Percentiles rank a stretch among this genome's conserved stretches.
Conservation (phyloP, 1,140 invertebrate genomes). For the Panagrolaimus sp. region DNA sequence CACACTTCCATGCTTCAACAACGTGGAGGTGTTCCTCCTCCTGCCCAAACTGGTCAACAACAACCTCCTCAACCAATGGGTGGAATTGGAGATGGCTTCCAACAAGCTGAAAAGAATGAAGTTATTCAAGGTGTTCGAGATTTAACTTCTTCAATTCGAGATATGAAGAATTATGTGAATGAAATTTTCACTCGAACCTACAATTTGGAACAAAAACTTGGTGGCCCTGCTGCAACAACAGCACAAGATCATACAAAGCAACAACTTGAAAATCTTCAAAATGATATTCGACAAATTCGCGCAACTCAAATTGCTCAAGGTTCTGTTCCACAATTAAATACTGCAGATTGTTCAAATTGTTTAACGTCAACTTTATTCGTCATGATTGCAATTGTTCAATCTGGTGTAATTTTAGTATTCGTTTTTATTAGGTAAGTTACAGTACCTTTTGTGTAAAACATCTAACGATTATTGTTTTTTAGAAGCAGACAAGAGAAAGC, state of each 20-base stretch:
- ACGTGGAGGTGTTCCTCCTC: conserved; percentile 13
- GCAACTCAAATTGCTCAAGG: conserved; percentile 27
- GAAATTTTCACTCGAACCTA: conserved; percentile 59
- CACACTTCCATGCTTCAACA: conserved; percentile 41
- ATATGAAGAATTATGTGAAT: conserved; percentile 59
- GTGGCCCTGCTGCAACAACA: conserved; percentile 23
- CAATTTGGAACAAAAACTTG: conserved; percentile 55
- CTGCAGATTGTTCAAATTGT: conserved; percentile 32
- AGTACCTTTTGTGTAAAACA: conserved; percentile 8
- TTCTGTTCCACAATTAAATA: neutral
- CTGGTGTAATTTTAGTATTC: conserved; percentile 44
- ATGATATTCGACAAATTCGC: conserved; percentile 44
- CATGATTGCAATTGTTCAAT: conserved; percentile 44
- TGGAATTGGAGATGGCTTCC: conserved; percentile 29
- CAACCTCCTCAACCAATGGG: neutral
- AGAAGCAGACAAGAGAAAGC: conserved; percentile 58
- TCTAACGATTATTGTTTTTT: conserved; percentile 18
- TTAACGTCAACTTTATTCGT: conserved; percentile 52
- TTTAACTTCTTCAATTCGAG: conserved; percentile 44
- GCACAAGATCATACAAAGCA: conserved; percentile 10
- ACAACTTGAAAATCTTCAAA: conserved; percentile 44
- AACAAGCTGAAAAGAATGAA: conserved; percentile 55
- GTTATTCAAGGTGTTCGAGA: conserved; percentile 53
- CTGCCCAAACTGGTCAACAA: conserved; percentile 10
- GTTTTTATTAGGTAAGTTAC: conserved; percentile 51